A percentile compares a stretch with the other conserved stretches of the same genome.
Evolutionary conservation across 2,888 invertebrate genomes (phyloP).

Genomic region (Dastarcus helophoroides): DNA sequence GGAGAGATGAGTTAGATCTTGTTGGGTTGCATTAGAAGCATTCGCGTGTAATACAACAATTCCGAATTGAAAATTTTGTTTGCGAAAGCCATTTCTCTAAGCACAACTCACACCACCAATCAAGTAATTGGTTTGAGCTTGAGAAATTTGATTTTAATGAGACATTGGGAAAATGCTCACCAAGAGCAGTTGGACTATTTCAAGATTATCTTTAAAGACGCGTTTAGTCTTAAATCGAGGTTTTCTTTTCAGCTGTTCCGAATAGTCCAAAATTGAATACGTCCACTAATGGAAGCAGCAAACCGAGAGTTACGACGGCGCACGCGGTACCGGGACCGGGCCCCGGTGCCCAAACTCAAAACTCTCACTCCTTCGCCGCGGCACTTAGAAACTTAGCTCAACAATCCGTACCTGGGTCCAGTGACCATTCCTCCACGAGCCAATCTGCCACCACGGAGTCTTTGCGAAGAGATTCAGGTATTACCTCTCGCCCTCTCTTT

Average conservation of each 20-base stretch:
- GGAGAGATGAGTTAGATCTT: too few relatives aligned
- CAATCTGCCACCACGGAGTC: constrained; percentile 20
- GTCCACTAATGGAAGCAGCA: constrained; percentile 28
- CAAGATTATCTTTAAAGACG: background rate
- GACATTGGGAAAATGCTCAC: background rate
- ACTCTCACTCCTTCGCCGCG: constrained; percentile 71
- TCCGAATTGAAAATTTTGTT: too few relatives aligned
- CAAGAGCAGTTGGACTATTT: background rate
- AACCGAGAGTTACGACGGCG: constrained; percentile 25
- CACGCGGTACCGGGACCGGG: constrained; percentile 33
- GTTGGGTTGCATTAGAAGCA: too few relatives aligned
- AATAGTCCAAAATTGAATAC: constrained; percentile 25
- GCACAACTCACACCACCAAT: too few relatives aligned
- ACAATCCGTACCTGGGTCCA: constrained; percentile 65
- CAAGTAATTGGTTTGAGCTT: too few relatives aligned
- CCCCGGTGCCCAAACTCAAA: constrained; percentile 35
- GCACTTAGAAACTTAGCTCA: constrained; percentile 84
- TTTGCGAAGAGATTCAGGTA: constrained; percentile 30
- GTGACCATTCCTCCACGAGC: constrained; percentile 20
- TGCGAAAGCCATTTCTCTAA: too few relatives aligned
- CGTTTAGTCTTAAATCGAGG: background rate
- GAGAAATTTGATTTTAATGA: too few relatives aligned
- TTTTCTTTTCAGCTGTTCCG: constrained; percentile 19
- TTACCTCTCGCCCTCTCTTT: too few relatives aligned
- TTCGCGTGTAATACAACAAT: too few relatives aligned